Conservation (phyloP, 1,140 invertebrate genomes). For the Drosophila repletoides region DNA sequence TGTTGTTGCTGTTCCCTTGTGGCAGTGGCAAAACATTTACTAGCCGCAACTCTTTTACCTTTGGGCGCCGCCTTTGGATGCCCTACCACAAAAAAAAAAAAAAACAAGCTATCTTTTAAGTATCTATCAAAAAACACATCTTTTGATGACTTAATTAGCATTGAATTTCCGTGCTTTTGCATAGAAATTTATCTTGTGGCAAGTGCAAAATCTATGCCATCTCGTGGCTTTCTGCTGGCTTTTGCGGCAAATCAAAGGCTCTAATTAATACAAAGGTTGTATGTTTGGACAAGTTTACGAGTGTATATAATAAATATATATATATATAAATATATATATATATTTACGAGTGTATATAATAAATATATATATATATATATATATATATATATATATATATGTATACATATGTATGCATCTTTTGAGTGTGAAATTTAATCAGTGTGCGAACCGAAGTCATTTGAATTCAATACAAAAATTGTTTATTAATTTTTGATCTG, state of each 20-base stretch:
- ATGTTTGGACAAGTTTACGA: conserved; percentile 55
- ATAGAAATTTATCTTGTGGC: conserved; percentile 9
- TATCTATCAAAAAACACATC: background rate
- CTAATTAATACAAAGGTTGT: conserved; percentile 53
- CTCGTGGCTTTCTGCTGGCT: too few relatives aligned
- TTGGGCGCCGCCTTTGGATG: conserved; percentile 1
- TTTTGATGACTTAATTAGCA: conserved; percentile 69
- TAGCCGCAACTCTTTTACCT: background rate
- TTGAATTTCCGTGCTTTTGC: conserved; percentile 25
- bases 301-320: too few relatives aligned
- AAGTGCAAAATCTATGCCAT: conserved; percentile 25
- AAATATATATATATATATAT: too few relatives aligned
- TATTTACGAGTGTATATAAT: too few relatives aligned
- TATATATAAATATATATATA: too few relatives aligned
- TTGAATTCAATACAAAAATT: conserved; percentile 50
- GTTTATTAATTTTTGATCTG: conserved; percentile 74
- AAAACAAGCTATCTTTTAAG: background rate
- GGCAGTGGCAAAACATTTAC: conserved; percentile 21
- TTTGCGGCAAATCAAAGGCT: conserved; percentile 60
- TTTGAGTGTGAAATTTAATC: conserved; percentile 75
- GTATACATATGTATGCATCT: too few relatives aligned
- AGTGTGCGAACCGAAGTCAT: conserved; percentile 61
- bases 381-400: too few relatives aligned
- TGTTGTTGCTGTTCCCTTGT: background rate
- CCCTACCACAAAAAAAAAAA: background rate